Evolutionary conservation across 92 coral and sea anemone genomes (phyloP).

Genomic region (Umimayanthus chanpuru): DNA sequence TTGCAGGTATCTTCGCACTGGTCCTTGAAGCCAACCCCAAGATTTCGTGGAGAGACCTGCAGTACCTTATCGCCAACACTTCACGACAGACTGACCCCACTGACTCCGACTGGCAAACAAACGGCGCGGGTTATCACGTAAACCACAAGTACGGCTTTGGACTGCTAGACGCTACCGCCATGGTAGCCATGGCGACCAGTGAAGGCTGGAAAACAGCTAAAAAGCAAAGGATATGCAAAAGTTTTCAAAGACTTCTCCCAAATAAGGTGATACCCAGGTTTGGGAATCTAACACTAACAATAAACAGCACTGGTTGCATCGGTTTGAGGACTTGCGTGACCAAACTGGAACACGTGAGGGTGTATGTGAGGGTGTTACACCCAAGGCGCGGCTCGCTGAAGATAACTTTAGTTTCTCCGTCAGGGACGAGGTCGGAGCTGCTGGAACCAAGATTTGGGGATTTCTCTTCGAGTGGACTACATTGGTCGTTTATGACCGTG

Average conservation of each 20-base stretch:
- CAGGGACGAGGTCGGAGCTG: constrained; percentile 86
- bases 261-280: constrained; percentile 56
- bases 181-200: constrained; percentile 70
- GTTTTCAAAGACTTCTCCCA: constrained; percentile 39
- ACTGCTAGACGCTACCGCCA: constrained; percentile 84
- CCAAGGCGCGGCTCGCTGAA: constrained; percentile 78
- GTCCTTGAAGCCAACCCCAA: constrained; percentile 92
- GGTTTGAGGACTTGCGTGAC: constrained; percentile 68
- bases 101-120: constrained; percentile 82
- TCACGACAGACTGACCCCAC: constrained; percentile 79
- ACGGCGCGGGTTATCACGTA: constrained; percentile 90
- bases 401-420: constrained; percentile 81
- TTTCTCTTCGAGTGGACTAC: constrained; percentile 71
- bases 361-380: constrained; percentile 76
- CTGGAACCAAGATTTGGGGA: constrained; percentile 76
- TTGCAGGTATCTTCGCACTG: constrained; percentile 94
- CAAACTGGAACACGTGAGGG: constrained; percentile 85
- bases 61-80: constrained; percentile 88
- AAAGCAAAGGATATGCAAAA: constrained; percentile 81
- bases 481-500: constrained; percentile 99
- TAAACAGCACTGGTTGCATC: constrained; percentile 70
- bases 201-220: constrained; percentile 78
- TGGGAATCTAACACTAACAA: constrained; percentile 60
- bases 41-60: constrained; percentile 95
- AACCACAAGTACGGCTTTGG: constrained; percentile 98